Conservation (phyloP, 2,113 vertebrate species). For the Eleginops maclovinus region DNA sequence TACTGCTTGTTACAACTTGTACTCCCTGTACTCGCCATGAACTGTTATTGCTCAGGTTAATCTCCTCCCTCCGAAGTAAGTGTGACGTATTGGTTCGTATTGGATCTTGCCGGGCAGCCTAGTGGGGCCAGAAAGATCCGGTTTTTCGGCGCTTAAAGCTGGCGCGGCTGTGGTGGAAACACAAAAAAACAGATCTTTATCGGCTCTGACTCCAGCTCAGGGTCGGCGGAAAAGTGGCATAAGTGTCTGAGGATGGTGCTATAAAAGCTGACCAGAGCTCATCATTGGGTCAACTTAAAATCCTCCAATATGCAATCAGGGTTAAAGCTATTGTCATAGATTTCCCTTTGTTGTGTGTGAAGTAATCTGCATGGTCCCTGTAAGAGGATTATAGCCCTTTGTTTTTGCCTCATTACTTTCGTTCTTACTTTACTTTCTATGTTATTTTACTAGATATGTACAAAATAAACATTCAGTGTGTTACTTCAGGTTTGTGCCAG, state of each 20-base stretch:
- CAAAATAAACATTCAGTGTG: not conserved
- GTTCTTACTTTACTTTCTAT: not conserved
- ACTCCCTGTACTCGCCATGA: no score
- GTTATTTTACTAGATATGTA: not conserved
- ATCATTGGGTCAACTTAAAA: not conserved
- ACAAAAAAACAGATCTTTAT: no score
- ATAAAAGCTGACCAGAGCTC: not conserved
- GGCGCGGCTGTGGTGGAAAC: no score
- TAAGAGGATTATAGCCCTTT: not conserved
- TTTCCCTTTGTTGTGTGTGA: not conserved
- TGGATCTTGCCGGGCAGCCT: no score
- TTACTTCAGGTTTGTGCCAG: not conserved
- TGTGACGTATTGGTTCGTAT: no score
- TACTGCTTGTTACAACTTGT: no score
- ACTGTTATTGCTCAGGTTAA: no score
- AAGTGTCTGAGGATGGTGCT: not conserved
- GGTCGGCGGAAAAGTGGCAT: no score
- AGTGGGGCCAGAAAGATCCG: no score
- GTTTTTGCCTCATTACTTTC: not conserved
- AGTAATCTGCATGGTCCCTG: constrained; percentile 6
- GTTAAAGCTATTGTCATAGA: not conserved
- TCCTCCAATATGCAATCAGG: not conserved
- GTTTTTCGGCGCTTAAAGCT: no score
- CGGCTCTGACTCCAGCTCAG: no score
- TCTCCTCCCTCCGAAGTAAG: no score